Conservation (phyloP, 2,113 vertebrate species). For the Arvicanthis niloticus region DNA sequence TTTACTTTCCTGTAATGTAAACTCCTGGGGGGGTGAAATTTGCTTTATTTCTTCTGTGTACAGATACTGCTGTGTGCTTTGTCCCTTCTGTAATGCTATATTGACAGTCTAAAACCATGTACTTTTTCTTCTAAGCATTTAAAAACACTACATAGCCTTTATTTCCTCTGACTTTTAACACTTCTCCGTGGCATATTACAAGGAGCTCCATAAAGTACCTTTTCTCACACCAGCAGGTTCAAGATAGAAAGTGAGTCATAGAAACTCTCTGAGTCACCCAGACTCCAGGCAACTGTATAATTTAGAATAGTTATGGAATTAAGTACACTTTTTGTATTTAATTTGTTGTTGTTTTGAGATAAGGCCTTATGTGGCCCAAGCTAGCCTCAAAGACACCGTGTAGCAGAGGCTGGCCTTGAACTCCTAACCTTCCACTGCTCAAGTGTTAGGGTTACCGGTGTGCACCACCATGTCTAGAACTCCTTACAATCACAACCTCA, state of each 20-base stretch:
- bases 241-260: not conserved
- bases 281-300: not conserved
- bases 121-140: conserved; percentile 36
- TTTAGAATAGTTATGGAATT: not conserved
- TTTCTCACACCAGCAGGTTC: not conserved
- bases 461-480: not conserved
- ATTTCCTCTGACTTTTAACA: not conserved
- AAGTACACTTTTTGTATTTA: not conserved
- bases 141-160: not conserved
- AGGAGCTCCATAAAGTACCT: not conserved
- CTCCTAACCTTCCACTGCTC: not conserved
- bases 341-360: not conserved
- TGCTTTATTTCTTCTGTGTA: not conserved
- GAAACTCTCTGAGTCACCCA: not conserved
- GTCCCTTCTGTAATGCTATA: not conserved
- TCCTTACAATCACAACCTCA: not conserved
- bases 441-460: not conserved
- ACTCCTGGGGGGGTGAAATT: not conserved
- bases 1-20: not conserved
- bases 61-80: not conserved
- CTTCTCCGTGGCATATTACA: not conserved
- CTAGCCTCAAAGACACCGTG: not conserved
- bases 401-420: not conserved
- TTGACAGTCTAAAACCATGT: not conserved
- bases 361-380: not conserved